Evolutionary conservation across 2,113 vertebrate species (phyloP), one percentile per base, ranked within the genome.

Genomic region (Dasypus novemcinctus): DNA sequence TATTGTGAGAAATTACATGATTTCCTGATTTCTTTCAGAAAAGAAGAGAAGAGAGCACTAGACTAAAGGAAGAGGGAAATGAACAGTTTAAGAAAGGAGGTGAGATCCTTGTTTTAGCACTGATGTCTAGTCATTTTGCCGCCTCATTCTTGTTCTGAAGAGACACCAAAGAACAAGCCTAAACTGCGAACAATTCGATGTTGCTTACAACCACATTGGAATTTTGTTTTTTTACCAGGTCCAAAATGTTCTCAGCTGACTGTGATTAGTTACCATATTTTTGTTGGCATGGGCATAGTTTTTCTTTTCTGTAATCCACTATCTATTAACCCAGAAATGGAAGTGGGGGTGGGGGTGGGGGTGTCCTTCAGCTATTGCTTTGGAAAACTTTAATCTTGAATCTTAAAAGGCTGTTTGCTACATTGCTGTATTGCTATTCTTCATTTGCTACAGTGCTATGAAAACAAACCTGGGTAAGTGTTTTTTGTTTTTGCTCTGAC

Each of bases 31-130:
- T 97, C 20, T 99, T 99, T 96, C 97, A 99, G 99, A 99, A 97
- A 90, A 99, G 99, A 97, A 98, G 98, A 98, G 98, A 98, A 86
- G 98, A 99, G 92, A 99, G 99, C 97, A 97, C 98, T 17, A 91
- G 11, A 6, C 97, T 99, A 96, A 99, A 99, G 96, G 99, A 99
- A 93, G 98, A 98, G 74, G 99, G 99, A 83, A 99, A 99, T 74
- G 93, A 97, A 1, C 99, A 98, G n/a, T 99, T 99, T 97, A 99
- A 99, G 97, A 98, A 98, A 95, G 99, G 98, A 98, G 99, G 99
- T 99, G 95, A 97, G 99, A 64, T 75, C 41, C 52, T 59, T 79
- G 0, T 87, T 61, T 80, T 75, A 75, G 38, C 23, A 1, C 52
- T 49, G 9, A 4, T 4, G 23, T 41, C 54, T 84, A n/a, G 25